Percentiles rank a stretch among this genome's conserved stretches.
Evolutionary conservation across 2,797 vertebrate species (phyloP).

Genomic region (Typhlichthys eigenmanni): DNA sequence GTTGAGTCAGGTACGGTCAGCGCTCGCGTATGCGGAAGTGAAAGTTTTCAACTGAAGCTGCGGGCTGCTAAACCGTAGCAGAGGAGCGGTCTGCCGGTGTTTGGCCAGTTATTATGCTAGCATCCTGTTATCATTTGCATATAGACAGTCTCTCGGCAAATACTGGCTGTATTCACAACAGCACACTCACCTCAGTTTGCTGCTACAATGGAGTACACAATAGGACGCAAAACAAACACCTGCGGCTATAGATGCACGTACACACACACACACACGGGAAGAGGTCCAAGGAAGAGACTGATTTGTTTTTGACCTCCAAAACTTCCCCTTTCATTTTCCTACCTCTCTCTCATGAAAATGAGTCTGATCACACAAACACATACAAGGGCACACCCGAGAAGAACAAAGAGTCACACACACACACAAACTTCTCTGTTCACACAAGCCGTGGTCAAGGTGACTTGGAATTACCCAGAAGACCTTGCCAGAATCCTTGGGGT

Average conservation of each 20-base stretch:
- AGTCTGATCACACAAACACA: conserved; percentile 39
- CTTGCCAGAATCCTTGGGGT: conserved; percentile 76
- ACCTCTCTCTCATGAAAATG: conserved; percentile 57
- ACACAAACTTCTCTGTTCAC: conserved; percentile 22
- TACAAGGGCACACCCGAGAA: conserved; percentile 18
- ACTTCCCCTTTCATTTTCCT: conserved; percentile 59
- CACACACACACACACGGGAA: not conserved
- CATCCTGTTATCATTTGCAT: conserved; percentile 73
- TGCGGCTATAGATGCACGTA: conserved; percentile 11
- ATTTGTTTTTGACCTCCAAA: conserved; percentile 77
- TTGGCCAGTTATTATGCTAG: conserved; percentile 60
- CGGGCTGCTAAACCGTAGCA: conserved; percentile 38
- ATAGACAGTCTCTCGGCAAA: conserved; percentile 73
- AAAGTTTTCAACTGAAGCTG: conserved; percentile 26
- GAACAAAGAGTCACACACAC: conserved; percentile 1
- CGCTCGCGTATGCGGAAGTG: conserved; percentile 6
- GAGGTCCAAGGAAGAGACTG: conserved; percentile 19
- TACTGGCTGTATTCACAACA: conserved; percentile 57
- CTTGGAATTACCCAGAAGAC: conserved; percentile 77
- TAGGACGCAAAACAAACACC: conserved; percentile 17
- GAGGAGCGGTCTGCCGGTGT: conserved; percentile 30
- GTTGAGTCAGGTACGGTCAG: not conserved
- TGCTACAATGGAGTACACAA: conserved; percentile 42
- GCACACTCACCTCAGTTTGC: conserved; percentile 56
- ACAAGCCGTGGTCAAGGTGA: conserved; percentile 69